A percentile compares a stretch with the other conserved stretches of the same genome.
phyloP scores from a whole-genome alignment of 2,888 invertebrate species.

The Cephus runcator region DNA sequence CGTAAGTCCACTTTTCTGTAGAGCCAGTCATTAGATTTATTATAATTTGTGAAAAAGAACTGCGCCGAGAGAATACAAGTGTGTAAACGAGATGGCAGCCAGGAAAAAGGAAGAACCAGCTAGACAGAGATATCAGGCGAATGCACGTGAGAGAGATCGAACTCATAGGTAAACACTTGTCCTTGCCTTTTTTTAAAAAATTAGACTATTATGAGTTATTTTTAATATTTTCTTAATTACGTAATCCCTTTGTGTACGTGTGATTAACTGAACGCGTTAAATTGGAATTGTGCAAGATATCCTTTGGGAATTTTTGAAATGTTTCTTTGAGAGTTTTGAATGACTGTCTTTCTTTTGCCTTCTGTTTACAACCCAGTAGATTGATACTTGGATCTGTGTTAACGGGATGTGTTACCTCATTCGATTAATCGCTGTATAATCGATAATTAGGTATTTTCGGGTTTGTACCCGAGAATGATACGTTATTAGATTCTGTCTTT shows the following conservation, averaged over 20 bases:
- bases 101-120: slow-evolving; percentile 54
- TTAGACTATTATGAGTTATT: slow-evolving; percentile 9
- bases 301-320: not conserved
- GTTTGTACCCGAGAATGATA: not conserved
- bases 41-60: not conserved
- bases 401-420: too few relatives aligned
- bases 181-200: slow-evolving; percentile 35
- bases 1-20: not conserved
- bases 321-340: not conserved
- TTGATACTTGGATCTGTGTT: not conserved
- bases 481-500: not conserved
- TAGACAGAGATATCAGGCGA: slow-evolving; percentile 81
- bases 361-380: not conserved
- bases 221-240: slow-evolving; percentile 12
- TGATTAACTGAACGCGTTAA: not conserved
- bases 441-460: not conserved
- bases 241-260: not conserved
- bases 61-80: not conserved
- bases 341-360: not conserved
- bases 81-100: slow-evolving; percentile 21
- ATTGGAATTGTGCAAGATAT: not conserved
- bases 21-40: not conserved
- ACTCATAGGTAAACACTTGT: slow-evolving; percentile 77
- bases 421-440: not conserved
- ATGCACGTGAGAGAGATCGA: slow-evolving; percentile 83